Evolutionary conservation across 2,797 vertebrate species (phyloP), one percentile per base, ranked within the genome.

Genomic region (Cyprinodon diabolis): DNA sequence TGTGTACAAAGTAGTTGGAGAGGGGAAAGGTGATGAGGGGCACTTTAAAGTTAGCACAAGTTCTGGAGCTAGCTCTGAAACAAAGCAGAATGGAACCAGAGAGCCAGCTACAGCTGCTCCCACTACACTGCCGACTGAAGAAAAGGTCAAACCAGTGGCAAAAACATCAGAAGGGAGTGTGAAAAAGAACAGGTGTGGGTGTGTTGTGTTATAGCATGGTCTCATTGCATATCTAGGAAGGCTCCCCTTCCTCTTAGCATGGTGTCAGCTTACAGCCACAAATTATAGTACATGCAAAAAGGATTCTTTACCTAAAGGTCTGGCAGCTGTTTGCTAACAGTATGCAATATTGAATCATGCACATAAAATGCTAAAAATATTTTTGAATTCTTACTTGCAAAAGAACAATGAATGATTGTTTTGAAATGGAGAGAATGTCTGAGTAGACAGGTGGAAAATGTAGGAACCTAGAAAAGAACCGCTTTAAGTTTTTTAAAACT

Each of bases 121-220:
- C 74, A 78, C 68, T 11, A 78, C 76, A 0, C 58, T 80, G 1
- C 48, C 45, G n/a, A 86, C 71, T 47, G 80, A 84, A 49, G 82
- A 87, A 49, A 75, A 80, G 51, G 35, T 69, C 57, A 77, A 84
- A 54, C 57, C 81, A 70, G 75, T 54, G 10, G 2, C 30, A 4
- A 86, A 83, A 75, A 79, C 12, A 52, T 81, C 45, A 30, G 73
- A 81, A 0, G 43, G 68, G 23, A 71, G 49, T 4, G 51, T 68
- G 25, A 95, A 94, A 86, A 93, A 91, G 83, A 92, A 88, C 77
- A 94, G 92, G 25, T 95, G 92, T 54, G 82, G 85, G 2, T 96
- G 95, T 82, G 60, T 85, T 76, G 56, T 95, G 65, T 93, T 87
- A 84, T 96, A 88, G 92, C 76, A 54, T 10, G 37, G 65, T 58